Evolutionary conservation across 2,888 invertebrate species (phyloP).

Genomic region (Lochmaea crataegi): DNA sequence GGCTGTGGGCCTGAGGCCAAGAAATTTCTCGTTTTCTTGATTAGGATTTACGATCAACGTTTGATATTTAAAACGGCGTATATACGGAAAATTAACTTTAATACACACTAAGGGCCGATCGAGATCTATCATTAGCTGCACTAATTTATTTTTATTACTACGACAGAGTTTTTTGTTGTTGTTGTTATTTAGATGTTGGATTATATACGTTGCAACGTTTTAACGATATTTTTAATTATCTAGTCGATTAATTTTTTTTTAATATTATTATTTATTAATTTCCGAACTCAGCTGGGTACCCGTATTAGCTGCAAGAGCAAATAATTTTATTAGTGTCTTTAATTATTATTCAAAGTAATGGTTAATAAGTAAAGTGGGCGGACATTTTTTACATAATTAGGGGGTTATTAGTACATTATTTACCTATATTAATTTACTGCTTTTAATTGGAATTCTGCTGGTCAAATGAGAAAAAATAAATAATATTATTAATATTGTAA

Average conservation of each 20-base stretch:
- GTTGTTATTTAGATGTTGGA: neutral
- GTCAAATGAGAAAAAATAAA: too few species aligned
- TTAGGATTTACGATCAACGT: slow-evolving; percentile 42
- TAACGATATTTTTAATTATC: slow-evolving; percentile 34
- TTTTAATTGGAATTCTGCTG: too few species aligned
- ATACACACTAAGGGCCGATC: slow-evolving; percentile 43
- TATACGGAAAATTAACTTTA: slow-evolving; percentile 54
- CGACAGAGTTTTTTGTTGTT: neutral
- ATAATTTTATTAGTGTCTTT: slow-evolving; percentile 37
- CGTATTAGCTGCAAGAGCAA: slow-evolving; percentile 31
- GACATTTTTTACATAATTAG: neutral
- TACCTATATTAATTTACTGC: neutral
- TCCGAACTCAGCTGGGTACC: slow-evolving; percentile 36
- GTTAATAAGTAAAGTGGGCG: neutral
- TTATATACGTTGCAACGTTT: neutral
- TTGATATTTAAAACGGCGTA: slow-evolving; percentile 40
- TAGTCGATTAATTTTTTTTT: slow-evolving; percentile 28
- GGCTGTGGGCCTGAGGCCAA: slow-evolving; percentile 40
- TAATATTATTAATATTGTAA: too few species aligned
- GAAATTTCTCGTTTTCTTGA: slow-evolving; percentile 38
- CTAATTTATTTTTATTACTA: slow-evolving; percentile 11
- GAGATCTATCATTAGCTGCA: neutral
- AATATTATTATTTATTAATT: slow-evolving; percentile 17
- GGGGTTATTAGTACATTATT: neutral
- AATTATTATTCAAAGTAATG: slow-evolving; percentile 22